phyloP scores from a whole-genome alignment of 2,797 vertebrate species.

The Leuciscus waleckii region DNA sequence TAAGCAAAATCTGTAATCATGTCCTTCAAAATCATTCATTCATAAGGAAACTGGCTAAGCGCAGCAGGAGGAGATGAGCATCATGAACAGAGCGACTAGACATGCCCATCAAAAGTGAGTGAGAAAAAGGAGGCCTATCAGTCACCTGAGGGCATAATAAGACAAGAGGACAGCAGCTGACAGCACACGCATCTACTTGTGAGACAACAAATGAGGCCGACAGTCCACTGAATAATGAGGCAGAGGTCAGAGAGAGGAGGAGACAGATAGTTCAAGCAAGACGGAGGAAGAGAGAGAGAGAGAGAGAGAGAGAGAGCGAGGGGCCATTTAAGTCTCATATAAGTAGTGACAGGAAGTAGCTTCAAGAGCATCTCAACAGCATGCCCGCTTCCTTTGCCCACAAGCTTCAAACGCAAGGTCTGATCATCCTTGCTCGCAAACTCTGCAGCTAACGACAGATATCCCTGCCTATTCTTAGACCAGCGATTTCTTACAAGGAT shows the following conservation, averaged over 20 bases:
- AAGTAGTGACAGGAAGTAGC: slow-evolving; percentile 47
- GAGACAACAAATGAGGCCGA: slow-evolving; percentile 45
- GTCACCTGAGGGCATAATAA: slow-evolving; percentile 44
- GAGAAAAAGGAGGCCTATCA: slow-evolving; percentile 49
- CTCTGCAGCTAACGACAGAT: slow-evolving; percentile 40
- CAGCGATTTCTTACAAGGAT: slow-evolving; percentile 69
- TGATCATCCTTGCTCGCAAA: slow-evolving; percentile 58
- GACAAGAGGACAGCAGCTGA: slow-evolving; percentile 43
- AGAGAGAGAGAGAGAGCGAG: slow-evolving; percentile 40
- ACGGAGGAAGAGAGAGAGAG: slow-evolving; percentile 36
- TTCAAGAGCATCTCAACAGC: slow-evolving; percentile 55
- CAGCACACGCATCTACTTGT: slow-evolving; percentile 35
- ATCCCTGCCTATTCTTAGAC: slow-evolving; percentile 71
- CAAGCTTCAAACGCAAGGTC: slow-evolving; percentile 60
- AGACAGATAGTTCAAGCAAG: slow-evolving; percentile 46
- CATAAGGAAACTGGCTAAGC: slow-evolving; percentile 30
- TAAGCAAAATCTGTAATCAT: background rate
- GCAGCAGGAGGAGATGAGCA: slow-evolving; percentile 36
- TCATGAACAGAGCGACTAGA: slow-evolving; percentile 52
- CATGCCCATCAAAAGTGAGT: slow-evolving; percentile 30
- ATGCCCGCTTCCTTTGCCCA: slow-evolving; percentile 60
- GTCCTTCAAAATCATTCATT: slow-evolving; percentile 17
- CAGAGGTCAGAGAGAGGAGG: slow-evolving; percentile 31
- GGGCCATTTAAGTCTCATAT: slow-evolving; percentile 33
- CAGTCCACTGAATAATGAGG: slow-evolving; percentile 33